phyloP scores from a whole-genome alignment of 2,888 invertebrate species.

The Lithophane socia region DNA sequence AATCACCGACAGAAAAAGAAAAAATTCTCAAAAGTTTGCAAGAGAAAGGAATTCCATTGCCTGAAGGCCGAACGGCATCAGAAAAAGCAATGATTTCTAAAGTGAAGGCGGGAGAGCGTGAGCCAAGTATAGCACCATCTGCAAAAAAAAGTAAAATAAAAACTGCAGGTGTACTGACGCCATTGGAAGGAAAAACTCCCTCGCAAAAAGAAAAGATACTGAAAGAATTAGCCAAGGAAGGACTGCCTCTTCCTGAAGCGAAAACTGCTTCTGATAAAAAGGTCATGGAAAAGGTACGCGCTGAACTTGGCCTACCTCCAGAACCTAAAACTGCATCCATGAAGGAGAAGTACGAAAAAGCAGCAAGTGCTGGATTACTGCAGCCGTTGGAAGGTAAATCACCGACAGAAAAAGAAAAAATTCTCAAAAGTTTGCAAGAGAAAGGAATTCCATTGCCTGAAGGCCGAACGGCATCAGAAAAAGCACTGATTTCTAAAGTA shows the following conservation, averaged over 20 bases:
- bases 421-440: constrained; percentile 21
- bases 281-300: background rate
- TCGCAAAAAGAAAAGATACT: constrained; percentile 8
- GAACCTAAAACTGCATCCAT: constrained; percentile 38
- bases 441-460: constrained; percentile 24
- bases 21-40: background rate
- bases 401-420: constrained; percentile 29
- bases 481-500: constrained; percentile 24
- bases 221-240: background rate
- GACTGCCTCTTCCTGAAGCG: background rate
- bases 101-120: background rate
- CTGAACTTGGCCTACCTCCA: constrained; percentile 38
- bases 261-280: constrained; percentile 3
- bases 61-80: background rate
- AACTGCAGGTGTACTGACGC: background rate
- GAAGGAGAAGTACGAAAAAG: constrained; percentile 40
- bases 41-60: constrained; percentile 4
- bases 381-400: constrained; percentile 27
- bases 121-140: background rate
- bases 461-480: constrained; percentile 46
- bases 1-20: background rate
- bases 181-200: background rate
- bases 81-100: constrained; percentile 4
- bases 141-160: too few relatives aligned
- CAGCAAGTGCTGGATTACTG: constrained; percentile 26